Conservation (phyloP, 2,113 vertebrate genomes). For the Anser cygnoides region DNA sequence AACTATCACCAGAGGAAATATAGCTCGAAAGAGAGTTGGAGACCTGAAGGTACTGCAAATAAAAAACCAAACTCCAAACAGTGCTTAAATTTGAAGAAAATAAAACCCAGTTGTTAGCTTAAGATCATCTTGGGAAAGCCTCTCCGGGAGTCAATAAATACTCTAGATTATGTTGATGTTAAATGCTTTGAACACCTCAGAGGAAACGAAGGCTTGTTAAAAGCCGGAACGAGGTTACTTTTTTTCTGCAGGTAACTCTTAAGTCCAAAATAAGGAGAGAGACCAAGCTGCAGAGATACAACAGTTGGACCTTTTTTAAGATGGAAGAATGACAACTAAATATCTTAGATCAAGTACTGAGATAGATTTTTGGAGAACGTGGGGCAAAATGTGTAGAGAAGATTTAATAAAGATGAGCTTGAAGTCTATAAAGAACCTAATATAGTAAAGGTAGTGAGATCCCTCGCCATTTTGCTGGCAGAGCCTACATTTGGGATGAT, state of each 20-base stretch:
- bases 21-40: not conserved
- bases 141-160: not conserved
- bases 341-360: not conserved
- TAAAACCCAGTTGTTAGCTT: not conserved
- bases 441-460: slow-evolving; percentile 32
- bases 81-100: not conserved
- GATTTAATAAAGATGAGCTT: slow-evolving; percentile 35
- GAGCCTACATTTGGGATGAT: not conserved
- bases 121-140: not conserved
- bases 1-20: not conserved
- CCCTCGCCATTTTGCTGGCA: slow-evolving; percentile 2
- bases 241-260: not conserved
- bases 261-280: not conserved
- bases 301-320: not conserved
- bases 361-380: not conserved
- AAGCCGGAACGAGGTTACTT: not conserved
- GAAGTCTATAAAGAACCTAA: slow-evolving; percentile 21
- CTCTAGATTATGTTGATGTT: not conserved
- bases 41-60: slow-evolving; percentile 6
- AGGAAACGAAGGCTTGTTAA: not conserved
- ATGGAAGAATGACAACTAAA: not conserved
- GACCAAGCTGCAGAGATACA: not conserved
- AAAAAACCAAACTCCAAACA: not conserved
- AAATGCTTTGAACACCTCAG: not conserved
- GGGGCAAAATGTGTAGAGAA: slow-evolving; percentile 24